These are phyloP conservation scores for Drosophila mercatorum DNA, from an alignment of 2,888 invertebrate genomes.

Conservation along the genomic window DNA sequence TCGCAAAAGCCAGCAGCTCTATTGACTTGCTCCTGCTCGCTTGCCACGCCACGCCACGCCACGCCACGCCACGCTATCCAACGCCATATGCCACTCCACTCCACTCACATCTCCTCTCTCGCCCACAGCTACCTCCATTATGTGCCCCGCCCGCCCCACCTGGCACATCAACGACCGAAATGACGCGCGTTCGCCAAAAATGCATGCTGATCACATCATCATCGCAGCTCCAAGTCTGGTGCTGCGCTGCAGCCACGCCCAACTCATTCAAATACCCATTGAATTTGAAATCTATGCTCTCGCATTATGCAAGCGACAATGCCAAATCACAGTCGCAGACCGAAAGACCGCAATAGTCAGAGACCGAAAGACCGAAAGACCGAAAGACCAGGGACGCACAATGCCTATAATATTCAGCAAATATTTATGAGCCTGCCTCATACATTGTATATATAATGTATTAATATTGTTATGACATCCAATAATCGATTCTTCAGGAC, in stretches of 20 bases:
- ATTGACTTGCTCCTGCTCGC: slow-evolving; percentile 51
- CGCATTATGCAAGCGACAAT: slow-evolving; percentile 58
- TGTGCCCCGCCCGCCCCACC: not conserved
- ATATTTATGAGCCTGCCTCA: not conserved
- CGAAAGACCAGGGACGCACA: slow-evolving; percentile 20
- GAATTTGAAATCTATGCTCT: slow-evolving; percentile 57
- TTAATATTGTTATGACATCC: not conserved
- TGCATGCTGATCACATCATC: slow-evolving; percentile 73
- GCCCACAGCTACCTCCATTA: not conserved
- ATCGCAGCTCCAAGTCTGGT: slow-evolving; percentile 37
- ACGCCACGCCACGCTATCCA: not conserved
- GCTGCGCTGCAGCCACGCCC: slow-evolving; percentile 38
- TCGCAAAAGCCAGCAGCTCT: slow-evolving; percentile 56
- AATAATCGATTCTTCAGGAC: not conserved
- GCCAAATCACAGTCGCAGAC: slow-evolving; percentile 48
- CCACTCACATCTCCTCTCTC: not conserved
- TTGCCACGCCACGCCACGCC: not conserved
- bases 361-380: not conserved
- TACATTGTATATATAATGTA: not conserved
- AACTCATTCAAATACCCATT: slow-evolving; percentile 58
- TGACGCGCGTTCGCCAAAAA: slow-evolving; percentile 78
- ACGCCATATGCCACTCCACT: not conserved
- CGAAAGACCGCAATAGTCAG: not conserved
- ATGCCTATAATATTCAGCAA: slow-evolving; percentile 2
- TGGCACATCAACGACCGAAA: slow-evolving; percentile 72